A percentile compares a stretch with the other conserved stretches of the same genome.
These are phyloP conservation scores for Neuroscelio doddi DNA, from an alignment of 2,888 invertebrate species.

Conservation along the genomic window DNA sequence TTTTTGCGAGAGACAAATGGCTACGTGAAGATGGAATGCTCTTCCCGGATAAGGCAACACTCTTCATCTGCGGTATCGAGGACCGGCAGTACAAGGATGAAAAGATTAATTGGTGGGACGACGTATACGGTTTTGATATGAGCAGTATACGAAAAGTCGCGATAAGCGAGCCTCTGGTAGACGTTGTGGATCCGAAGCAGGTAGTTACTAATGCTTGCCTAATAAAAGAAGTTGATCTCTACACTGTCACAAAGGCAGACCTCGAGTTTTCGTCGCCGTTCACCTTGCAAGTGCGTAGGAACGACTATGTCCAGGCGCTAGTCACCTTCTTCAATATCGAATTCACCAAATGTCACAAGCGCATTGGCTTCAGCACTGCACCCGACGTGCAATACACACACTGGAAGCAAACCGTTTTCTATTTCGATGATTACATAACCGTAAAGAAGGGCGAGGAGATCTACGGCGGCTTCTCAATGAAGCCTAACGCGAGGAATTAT, in stretches of 20 bases:
- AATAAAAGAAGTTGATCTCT: constrained; percentile 97
- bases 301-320: constrained; percentile 97
- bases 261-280: constrained; percentile 93
- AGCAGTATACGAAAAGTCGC: constrained; percentile 98
- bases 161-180: constrained; percentile 97
- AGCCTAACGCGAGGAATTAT: constrained; percentile 96
- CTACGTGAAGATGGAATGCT: constrained; percentile 91
- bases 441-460: constrained; percentile 97
- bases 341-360: constrained; percentile 99
- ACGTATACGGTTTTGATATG: constrained; percentile 99
- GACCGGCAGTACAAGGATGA: constrained; percentile 99
- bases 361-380: constrained; percentile 97
- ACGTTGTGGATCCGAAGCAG: constrained; percentile 99
- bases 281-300: constrained; percentile 86
- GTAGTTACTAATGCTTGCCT: constrained; percentile 96
- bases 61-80: constrained; percentile 94
- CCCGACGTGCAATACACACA: constrained; percentile 99
- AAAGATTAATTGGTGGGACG: constrained; percentile 99
- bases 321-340: constrained; percentile 99
- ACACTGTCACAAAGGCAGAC: constrained; percentile 97
- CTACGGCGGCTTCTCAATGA: constrained; percentile 92
- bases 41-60: constrained; percentile 93
- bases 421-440: constrained; percentile 97
- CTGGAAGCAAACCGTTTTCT: constrained; percentile 99
- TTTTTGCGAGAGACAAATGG: constrained; percentile 99